These are phyloP conservation scores for Eudasyphora cyanicolor DNA, from an alignment of 2,888 invertebrate genomes.

Conservation along the genomic window DNA sequence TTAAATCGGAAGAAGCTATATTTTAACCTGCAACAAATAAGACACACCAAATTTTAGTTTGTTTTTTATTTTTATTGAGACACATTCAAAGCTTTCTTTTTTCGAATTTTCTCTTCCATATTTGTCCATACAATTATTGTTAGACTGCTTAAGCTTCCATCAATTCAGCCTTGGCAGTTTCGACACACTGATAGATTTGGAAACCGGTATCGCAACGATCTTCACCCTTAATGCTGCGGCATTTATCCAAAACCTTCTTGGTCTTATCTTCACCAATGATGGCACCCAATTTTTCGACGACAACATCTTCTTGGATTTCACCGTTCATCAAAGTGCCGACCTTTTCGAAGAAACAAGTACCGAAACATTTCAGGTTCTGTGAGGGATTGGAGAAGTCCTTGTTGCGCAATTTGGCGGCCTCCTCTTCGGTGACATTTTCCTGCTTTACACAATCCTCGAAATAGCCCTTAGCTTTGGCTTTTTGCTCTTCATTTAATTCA, in stretches of 20 bases:
- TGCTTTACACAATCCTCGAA: constrained; percentile 70
- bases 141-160: not conserved
- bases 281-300: constrained; percentile 67
- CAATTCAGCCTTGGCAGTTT: constrained; percentile 62
- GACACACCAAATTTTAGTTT: not conserved
- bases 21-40: no score
- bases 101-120: not conserved
- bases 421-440: constrained; percentile 70
- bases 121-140: not conserved
- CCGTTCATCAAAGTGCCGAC: constrained; percentile 71
- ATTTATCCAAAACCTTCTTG: constrained; percentile 68
- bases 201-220: constrained; percentile 73
- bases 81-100: not conserved
- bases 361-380: constrained; percentile 73
- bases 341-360: constrained; percentile 76
- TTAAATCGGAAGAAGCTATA: no score
- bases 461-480: constrained; percentile 67
- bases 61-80: not conserved
- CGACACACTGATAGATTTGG: constrained; percentile 71
- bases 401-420: constrained; percentile 66
- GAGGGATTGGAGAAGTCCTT: constrained; percentile 70
- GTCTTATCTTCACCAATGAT: constrained; percentile 68
- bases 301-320: constrained; percentile 68
- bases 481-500: constrained; percentile 72
- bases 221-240: constrained; percentile 67